A percentile compares a stretch with the other conserved stretches of the same genome.
phyloP scores from a whole-genome alignment of 2,888 invertebrate genomes.

The Philaethria dido region DNA sequence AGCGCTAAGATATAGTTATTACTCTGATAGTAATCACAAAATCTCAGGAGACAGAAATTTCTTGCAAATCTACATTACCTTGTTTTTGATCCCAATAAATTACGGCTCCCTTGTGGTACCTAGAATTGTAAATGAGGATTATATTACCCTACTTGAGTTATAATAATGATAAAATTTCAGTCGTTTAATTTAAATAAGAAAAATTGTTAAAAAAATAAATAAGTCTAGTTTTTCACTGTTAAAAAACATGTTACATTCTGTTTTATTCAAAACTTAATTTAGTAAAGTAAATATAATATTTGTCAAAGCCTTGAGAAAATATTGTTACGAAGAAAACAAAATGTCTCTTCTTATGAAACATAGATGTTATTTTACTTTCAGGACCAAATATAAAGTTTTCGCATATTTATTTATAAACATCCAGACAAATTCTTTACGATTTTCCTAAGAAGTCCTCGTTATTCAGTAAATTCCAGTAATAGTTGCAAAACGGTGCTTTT shows the following conservation, averaged over 20 bases:
- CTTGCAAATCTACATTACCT: conserved; percentile 34
- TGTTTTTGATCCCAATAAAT: conserved; percentile 39
- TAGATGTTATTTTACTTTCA: not conserved
- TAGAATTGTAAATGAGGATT: conserved; percentile 37
- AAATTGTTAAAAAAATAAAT: not conserved
- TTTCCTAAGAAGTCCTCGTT: not conserved
- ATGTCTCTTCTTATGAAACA: not conserved
- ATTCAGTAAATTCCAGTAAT: not conserved
- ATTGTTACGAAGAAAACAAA: not conserved
- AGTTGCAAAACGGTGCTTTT: too few species aligned
- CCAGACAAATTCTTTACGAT: not conserved
- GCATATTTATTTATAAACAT: conserved; percentile 10
- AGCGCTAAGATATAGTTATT: not conserved
- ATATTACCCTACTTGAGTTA: conserved; percentile 34
- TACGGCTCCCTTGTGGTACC: conserved; percentile 35
- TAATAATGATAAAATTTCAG: conserved; percentile 27
- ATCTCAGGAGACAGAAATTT: conserved; percentile 29
- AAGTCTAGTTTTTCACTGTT: not conserved
- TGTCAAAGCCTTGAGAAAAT: not conserved
- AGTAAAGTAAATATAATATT: too few species aligned
- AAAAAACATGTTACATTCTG: too few species aligned
- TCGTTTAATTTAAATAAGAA: not conserved
- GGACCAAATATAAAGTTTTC: not conserved
- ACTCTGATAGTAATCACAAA: conserved; percentile 16
- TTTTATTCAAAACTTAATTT: too few species aligned